Evolutionary conservation across 2,113 vertebrate species (phyloP), one percentile per base, ranked within the genome.

Genomic region (Psilopsiagon aymara): DNA sequence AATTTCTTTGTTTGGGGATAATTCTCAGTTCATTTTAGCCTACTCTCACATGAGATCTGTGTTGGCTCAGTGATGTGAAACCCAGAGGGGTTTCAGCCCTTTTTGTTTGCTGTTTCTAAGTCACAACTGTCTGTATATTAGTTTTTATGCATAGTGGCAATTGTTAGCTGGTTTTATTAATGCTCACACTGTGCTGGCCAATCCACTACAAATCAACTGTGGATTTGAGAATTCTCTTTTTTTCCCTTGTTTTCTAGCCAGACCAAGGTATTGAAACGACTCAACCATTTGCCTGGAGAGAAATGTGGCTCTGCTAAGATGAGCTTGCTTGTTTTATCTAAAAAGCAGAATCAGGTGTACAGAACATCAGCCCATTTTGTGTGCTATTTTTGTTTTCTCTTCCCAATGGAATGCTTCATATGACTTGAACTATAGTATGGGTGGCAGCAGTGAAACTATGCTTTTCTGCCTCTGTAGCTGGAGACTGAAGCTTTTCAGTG

Each of bases 21-120:
- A 91, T 93, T 93, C 29, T 82, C 27, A 70, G 37, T 82, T 95
- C 49, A 76, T 27, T 96, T 91, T 87, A 83, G 33, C 44, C 55
- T 90, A 23, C 33, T 68, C 25, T 80, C 74, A 79, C 51, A 37
- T 79, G 79, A 75, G 77, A 73, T 63, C 59, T 24, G 6, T 51
- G 33, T n/a, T 74, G 43, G 15, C 39, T 70, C 9, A 24, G n/a
- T 75, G 49, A 28, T 76, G 79, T 97, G 55, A 94, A 88, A 83
- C 44, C 4, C 55, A 81, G 64, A 91, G 29, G 23, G 41, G 15
- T 88, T 83, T 75, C 41, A 64, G 29, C 46, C 13, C 18, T 62
- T 77, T 68, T 29, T 62, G 4, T 78, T 57, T 86, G 16, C 44
- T 82, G 46, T 39, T 90, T 76, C 31, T 53, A 66, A 86, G 41